Evolutionary conservation across 2,797 vertebrate genomes (phyloP), one percentile per base, ranked within the genome.

Genomic region (Rhabdomys pumilio): DNA sequence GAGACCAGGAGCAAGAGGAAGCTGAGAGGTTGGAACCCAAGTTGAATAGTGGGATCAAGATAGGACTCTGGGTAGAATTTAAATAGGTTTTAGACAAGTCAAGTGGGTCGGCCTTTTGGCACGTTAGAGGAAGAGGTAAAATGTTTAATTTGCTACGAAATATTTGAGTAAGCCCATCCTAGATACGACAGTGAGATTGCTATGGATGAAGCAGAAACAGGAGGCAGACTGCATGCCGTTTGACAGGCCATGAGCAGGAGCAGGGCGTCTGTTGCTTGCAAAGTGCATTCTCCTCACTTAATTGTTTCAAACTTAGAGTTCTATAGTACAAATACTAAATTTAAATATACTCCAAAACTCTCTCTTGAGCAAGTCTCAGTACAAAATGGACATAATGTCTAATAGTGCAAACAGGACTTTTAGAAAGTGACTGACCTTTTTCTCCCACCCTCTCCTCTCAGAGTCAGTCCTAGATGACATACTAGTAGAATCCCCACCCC

Each of bases 111-210:
- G 47, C 4, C 38, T 73, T 87, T 84, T 93, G 50, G 10, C 31
- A 94, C 11, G 34, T 76, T 24, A 61, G 24, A 93, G 47, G 47
- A 73, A 88, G 22, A 87, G 20, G 7, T 65, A 96, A 88, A 95
- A 57, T 47, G 47, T 20, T 86, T 50, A 63, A 55, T 22, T 31
- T 44, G 41, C 22, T 89, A n/a, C 0, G 67, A 80, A 93, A 90
- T 73, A 86, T 29, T 80, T 77, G 34, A 87, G 61, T 29, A 80
- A 44, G 12, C 2, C 11, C 22, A 9, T 77, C 76, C 72, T 90
- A 76, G 76, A 85, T 77, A 77, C 53, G 41, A 53, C 41, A 63
- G 24, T 50, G 38, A 90, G 53, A 89, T 29, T 20, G n/a, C 12
- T 15, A 15, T 20, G 4, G 80, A 44, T n/a, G 31, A 59, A 50